Evolutionary conservation across 2,797 vertebrate genomes (phyloP).

Genomic region (Stomatorhinus walkeri): DNA sequence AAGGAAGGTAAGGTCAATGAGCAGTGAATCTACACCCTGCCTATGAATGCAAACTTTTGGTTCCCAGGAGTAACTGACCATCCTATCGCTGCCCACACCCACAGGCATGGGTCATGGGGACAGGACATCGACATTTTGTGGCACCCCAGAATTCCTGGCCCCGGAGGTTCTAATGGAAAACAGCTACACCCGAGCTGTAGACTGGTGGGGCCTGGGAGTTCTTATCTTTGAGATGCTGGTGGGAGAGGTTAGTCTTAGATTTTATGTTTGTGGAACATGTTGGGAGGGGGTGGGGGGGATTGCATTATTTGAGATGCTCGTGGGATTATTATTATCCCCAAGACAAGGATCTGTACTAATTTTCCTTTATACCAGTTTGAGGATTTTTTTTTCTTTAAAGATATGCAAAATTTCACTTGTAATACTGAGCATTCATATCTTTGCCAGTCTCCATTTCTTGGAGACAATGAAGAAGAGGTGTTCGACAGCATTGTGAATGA

Average conservation of each 20-base stretch:
- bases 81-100: not conserved
- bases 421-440: slow-evolving; percentile 7
- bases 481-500: slow-evolving; percentile 93
- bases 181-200: slow-evolving; percentile 83
- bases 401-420: not conserved
- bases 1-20: slow-evolving; percentile 72
- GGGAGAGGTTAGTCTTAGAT: slow-evolving; percentile 73
- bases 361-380: not conserved
- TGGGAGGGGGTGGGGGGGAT: not conserved
- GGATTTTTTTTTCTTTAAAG: not conserved
- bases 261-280: not conserved
- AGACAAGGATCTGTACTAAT: not conserved
- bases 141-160: slow-evolving; percentile 90
- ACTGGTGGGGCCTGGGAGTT: slow-evolving; percentile 95
- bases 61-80: not conserved
- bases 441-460: slow-evolving; percentile 82
- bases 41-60: not conserved
- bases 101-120: slow-evolving; percentile 86
- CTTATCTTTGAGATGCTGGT: slow-evolving; percentile 94
- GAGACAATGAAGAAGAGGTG: slow-evolving; percentile 90
- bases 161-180: slow-evolving; percentile 86
- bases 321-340: not conserved
- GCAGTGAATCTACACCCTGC: not conserved
- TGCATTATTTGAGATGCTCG: not conserved
- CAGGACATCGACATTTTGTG: slow-evolving; percentile 86